These are phyloP conservation scores for Rhagologus leucostigma DNA, from an alignment of 2,113 vertebrate species.

Conservation along the genomic window DNA sequence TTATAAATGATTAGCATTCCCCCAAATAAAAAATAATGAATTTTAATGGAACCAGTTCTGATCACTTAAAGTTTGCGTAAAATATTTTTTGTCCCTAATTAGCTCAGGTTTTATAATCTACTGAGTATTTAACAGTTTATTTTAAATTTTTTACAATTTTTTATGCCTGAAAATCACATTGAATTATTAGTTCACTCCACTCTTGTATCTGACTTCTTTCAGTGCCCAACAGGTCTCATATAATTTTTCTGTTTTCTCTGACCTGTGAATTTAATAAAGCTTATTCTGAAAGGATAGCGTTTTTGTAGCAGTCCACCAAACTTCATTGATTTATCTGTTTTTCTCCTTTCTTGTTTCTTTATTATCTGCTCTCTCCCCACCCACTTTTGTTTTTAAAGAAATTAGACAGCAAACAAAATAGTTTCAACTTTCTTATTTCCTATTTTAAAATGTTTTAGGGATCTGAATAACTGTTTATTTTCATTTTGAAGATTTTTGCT, in stretches of 20 bases:
- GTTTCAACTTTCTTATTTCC: neutral
- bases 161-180: neutral
- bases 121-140: neutral
- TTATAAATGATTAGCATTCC: neutral
- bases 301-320: neutral
- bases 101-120: neutral
- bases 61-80: neutral
- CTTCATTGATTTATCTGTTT: neutral
- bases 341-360: neutral
- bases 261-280: neutral
- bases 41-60: neutral
- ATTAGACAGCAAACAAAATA: neutral
- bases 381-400: neutral
- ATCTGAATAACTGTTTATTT: neutral
- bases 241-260: neutral
- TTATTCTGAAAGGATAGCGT: neutral
- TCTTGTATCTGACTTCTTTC: neutral
- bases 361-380: neutral
- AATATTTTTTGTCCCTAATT: neutral
- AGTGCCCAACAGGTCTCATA: neutral
- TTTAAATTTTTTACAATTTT: neutral
- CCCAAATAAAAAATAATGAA: neutral
- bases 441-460: neutral
- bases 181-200: neutral
- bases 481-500: neutral